A percentile compares a stretch with the other conserved stretches of the same genome.
phyloP scores from a whole-genome alignment of 2,797 vertebrate genomes.

The Typhlichthys eigenmanni region DNA sequence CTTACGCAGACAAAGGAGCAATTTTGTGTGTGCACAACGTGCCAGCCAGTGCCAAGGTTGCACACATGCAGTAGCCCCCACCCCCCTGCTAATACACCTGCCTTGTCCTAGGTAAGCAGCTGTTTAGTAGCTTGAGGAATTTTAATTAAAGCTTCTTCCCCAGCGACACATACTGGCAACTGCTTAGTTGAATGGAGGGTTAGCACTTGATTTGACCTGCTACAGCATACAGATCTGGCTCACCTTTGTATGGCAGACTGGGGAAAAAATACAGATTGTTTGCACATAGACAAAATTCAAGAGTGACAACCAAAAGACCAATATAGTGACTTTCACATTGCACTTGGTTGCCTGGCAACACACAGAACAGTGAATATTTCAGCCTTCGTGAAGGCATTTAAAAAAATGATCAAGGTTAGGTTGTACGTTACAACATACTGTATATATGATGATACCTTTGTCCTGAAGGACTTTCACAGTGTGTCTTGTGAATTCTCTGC shows the following conservation, averaged over 20 bases:
- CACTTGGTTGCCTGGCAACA: conserved; percentile 85
- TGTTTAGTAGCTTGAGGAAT: conserved; percentile 47
- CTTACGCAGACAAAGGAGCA: neutral
- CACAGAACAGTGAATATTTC: conserved; percentile 39
- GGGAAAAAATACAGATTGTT: neutral
- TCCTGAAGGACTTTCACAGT: neutral
- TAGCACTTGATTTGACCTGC: conserved; percentile 22
- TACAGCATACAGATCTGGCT: conserved; percentile 22
- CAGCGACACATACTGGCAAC: conserved; percentile 44
- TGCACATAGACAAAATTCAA: neutral
- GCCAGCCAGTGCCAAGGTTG: conserved; percentile 5
- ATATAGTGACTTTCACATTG: conserved; percentile 35
- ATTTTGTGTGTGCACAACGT: neutral
- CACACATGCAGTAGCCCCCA: conserved; percentile 4
- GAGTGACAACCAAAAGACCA: conserved; percentile 7
- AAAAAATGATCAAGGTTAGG: conserved; percentile 11
- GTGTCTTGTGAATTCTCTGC: neutral
- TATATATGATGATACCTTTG: neutral
- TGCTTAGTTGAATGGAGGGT: conserved; percentile 42
- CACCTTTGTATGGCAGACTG: conserved; percentile 26
- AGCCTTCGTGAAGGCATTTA: conserved; percentile 8
- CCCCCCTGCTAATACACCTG: neutral
- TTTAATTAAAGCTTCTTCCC: conserved; percentile 70
- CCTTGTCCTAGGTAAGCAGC: conserved; percentile 23
- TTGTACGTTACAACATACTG: conserved; percentile 1